Conservation (phyloP, 1,140 invertebrate species). For the Drosophila albomicans region DNA sequence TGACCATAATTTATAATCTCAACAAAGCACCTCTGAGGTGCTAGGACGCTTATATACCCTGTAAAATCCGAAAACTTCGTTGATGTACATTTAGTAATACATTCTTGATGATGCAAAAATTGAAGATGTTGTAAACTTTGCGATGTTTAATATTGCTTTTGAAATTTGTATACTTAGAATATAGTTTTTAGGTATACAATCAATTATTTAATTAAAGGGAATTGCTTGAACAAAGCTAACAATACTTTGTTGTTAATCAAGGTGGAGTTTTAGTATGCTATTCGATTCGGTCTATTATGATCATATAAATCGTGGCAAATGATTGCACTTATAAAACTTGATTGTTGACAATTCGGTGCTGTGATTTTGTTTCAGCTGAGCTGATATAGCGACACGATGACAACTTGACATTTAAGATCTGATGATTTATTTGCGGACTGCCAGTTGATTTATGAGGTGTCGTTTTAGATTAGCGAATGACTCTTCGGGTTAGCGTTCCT, state of each 20-base stretch:
- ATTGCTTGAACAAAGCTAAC: neutral
- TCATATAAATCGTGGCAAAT: conserved; percentile 51
- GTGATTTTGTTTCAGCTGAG: conserved; percentile 60
- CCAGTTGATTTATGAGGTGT: conserved; percentile 71
- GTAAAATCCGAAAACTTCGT: neutral
- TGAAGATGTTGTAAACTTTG: too few species aligned
- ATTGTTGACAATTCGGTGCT: conserved; percentile 54
- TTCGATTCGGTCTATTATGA: conserved; percentile 22
- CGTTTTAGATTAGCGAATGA: conserved; percentile 65
- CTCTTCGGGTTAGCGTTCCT: conserved; percentile 27
- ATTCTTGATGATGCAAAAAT: too few species aligned
- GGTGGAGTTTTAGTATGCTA: neutral
- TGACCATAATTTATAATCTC: conserved; percentile 63
- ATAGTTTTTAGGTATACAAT: neutral
- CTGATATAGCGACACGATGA: conserved; percentile 61
- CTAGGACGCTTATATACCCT: conserved; percentile 15
- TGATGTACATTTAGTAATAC: neutral
- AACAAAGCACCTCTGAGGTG: conserved; percentile 25
- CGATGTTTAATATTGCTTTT: neutral
- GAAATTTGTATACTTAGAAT: too few species aligned
- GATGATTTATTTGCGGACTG: conserved; percentile 64
- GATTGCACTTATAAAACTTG: conserved; percentile 48
- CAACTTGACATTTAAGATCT: conserved; percentile 70
- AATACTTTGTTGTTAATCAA: conserved; percentile 10
- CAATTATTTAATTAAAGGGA: neutral